Evolutionary conservation across 2,888 invertebrate genomes (phyloP), one percentile per base, ranked within the genome.

Genomic region (Anticlea derivata): DNA sequence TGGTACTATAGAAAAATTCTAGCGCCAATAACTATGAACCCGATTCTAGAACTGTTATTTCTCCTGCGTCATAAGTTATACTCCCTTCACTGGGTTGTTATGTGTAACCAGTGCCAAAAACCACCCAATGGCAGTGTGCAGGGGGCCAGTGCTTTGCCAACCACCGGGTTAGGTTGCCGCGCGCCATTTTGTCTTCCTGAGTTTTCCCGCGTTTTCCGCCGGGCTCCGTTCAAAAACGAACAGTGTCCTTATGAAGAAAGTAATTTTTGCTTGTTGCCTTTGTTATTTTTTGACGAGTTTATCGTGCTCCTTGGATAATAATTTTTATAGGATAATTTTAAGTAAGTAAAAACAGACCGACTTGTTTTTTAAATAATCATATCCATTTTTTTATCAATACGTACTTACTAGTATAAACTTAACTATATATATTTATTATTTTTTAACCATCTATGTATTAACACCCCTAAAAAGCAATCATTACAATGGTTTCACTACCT

Each of bases 201-300:
- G 47, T 55, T 71, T 75, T 73, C 73, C 73, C 79, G 77, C 78
- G 76, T 66, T 66, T 66, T 66, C 65, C 29, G 67, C 67, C 65
- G 68, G 70, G 65, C 61, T 50, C 47, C 68, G 64, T 66, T 62
- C 60, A 46, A 58, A 66, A 54, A 65, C 57, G 51, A 50, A 65
- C 63, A 73, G 77, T 77, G 78, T 76, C 80, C 86, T 73, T 88
- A 88, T 87, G 87, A 86, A 83, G 86, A 74, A 80, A 78, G 75
- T 71, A 74, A 80, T 65, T 63, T 66, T 75, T 47, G 58, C 61
- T 58, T 68, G 72, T 70, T 71, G 68, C 60, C 70, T 71, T 65
- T 76, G 78, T 77, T 75, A 73, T 63, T 70, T 75, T 54, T 61
- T 68, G 53, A 70, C 63, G 55, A 73, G 67, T 66, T 75, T 73